Evolutionary conservation across 2,797 vertebrate species (phyloP).

Genomic region (Perodicticus potto): DNA sequence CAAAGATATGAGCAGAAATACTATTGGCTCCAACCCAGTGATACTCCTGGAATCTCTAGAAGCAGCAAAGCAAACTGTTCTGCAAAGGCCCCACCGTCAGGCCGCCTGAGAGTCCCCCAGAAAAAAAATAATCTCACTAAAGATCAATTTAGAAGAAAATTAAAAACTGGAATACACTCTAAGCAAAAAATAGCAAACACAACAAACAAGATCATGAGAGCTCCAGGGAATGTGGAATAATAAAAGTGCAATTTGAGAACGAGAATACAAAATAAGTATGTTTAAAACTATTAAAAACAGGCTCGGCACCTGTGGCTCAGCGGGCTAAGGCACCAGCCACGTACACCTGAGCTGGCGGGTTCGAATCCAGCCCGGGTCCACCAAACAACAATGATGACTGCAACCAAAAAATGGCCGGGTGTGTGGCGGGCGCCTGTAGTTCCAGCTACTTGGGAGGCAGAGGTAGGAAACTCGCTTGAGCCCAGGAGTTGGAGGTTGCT

Average conservation of each 20-base stretch:
- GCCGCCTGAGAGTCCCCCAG: not conserved
- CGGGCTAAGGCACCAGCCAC: too few species aligned
- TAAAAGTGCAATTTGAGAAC: conserved; percentile 2
- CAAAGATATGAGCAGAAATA: not conserved
- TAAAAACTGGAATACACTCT: not conserved
- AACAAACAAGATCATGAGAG: not conserved
- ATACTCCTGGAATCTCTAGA: not conserved
- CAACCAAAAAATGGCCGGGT: too few species aligned
- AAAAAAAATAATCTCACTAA: not conserved
- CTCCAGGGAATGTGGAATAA: not conserved
- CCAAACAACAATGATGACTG: too few species aligned
- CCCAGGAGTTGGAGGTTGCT: too few species aligned
- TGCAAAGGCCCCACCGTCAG: not conserved
- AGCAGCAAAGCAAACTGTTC: not conserved
- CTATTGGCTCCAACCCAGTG: not conserved
- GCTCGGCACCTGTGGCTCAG: too few species aligned
- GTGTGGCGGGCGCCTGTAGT: too few species aligned
- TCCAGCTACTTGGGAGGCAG: too few species aligned
- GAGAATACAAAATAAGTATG: not conserved
- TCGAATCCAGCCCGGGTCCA: too few species aligned
- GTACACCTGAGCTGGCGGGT: too few species aligned
- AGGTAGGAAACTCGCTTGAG: too few species aligned
- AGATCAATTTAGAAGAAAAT: not conserved
- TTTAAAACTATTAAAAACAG: conserved; percentile 29
- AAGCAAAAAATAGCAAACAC: conserved; percentile 28